Conservation (phyloP, 1,140 invertebrate genomes). For the Elymnias hypermnestra region DNA sequence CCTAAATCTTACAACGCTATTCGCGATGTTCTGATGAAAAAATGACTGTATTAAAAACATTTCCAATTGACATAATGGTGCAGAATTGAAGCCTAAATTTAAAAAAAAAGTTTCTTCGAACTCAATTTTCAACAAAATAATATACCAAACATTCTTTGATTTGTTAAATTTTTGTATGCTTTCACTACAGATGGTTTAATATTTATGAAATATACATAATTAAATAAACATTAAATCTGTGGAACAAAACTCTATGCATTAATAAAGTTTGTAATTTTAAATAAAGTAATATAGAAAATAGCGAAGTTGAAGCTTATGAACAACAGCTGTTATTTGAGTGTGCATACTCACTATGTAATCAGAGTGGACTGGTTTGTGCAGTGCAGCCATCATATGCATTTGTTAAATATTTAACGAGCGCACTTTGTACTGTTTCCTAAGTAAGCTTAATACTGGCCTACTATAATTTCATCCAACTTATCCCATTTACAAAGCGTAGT, state of each 20-base stretch:
- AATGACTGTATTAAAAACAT: too few relatives aligned
- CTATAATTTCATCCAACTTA: conserved; percentile 11
- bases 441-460: conserved; percentile 14
- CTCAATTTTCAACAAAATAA: not conserved
- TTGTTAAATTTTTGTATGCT: too few relatives aligned
- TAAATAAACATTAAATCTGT: not conserved
- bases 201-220: not conserved
- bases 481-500: conserved; percentile 19
- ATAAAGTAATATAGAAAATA: not conserved
- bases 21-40: too few relatives aligned
- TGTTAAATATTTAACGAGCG: conserved; percentile 26
- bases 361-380: conserved; percentile 24
- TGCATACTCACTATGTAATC: conserved; percentile 27
- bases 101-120: too few relatives aligned
- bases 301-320: conserved; percentile 18
- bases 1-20: too few relatives aligned
- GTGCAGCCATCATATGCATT: conserved; percentile 28
- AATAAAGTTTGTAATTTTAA: conserved; percentile 3
- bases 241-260: conserved; percentile 10
- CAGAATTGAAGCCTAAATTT: too few relatives aligned
- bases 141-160: too few relatives aligned
- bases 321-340: conserved; percentile 15
- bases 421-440: conserved; percentile 11
- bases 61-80: too few relatives aligned
- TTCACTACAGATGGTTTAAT: not conserved